Evolutionary conservation across 2,888 invertebrate genomes (phyloP).

Genomic region (Cantharis lateralis): DNA sequence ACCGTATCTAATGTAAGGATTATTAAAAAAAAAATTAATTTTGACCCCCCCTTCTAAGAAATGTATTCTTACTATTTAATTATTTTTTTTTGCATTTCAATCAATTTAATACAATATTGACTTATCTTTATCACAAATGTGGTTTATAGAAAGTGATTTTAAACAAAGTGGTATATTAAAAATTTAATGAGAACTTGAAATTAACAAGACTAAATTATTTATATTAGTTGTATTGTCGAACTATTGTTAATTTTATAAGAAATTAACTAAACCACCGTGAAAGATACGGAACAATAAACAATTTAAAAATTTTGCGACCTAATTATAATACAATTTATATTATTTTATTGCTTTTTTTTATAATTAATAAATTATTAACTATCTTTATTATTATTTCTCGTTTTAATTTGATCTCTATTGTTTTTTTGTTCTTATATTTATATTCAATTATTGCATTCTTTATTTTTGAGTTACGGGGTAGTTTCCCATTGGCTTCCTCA

Average conservation of each 20-base stretch:
- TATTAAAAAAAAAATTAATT: no score
- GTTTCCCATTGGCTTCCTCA: no score
- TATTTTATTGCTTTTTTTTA: not conserved
- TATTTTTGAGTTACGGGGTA: no score
- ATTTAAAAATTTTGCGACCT: conserved; percentile 15
- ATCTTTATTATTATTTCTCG: not conserved
- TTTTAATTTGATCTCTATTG: no score
- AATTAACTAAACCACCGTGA: conserved; percentile 15
- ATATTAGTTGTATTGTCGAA: conserved; percentile 13
- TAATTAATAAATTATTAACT: not conserved
- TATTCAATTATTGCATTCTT: no score
- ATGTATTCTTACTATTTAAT: no score
- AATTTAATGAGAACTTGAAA: not conserved
- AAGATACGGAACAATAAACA: conserved; percentile 19
- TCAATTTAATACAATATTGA: not conserved
- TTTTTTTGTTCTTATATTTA: no score
- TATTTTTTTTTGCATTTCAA: not conserved
- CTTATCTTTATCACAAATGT: not conserved
- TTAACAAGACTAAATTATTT: not conserved
- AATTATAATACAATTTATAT: not conserved
- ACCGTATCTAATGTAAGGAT: no score
- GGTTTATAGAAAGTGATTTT: not conserved
- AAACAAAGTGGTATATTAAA: not conserved
- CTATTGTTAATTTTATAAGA: conserved; percentile 6
- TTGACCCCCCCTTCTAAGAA: no score